phyloP scores from a whole-genome alignment of 2,888 invertebrate genomes.

The Dicyrtoma fusca region DNA sequence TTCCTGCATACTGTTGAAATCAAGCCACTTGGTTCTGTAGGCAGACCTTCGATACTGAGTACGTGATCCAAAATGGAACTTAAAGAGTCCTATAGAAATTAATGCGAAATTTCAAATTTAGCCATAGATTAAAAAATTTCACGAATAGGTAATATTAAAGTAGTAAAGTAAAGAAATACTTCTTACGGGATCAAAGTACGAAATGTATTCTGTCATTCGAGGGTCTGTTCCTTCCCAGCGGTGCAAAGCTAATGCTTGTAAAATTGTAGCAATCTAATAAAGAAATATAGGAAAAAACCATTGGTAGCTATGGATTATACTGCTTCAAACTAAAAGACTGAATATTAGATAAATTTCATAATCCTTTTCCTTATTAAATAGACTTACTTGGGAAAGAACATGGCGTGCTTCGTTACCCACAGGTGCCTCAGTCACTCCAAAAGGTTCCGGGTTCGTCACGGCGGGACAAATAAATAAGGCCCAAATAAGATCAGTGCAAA shows the following conservation, averaged over 20 bases:
- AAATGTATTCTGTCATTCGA: conserved; percentile 67
- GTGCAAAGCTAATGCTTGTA: conserved; percentile 86
- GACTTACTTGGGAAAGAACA: conserved; percentile 49
- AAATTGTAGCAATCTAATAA: conserved; percentile 82
- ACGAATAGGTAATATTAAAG: neutral
- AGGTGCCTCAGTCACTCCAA: conserved; percentile 71
- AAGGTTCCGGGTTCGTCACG: conserved; percentile 92
- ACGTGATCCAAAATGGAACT: conserved; percentile 53
- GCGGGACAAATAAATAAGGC: conserved; percentile 95
- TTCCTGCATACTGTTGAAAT: conserved; percentile 46
- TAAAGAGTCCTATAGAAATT: conserved; percentile 45
- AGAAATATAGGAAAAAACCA: neutral
- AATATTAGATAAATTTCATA: conserved; percentile 15
- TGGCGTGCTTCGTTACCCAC: conserved; percentile 55
- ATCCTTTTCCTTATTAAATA: too few relatives aligned
- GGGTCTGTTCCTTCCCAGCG: conserved; percentile 79
- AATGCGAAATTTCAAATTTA: neutral
- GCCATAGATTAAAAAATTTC: neutral
- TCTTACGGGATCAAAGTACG: conserved; percentile 53
- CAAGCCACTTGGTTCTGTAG: conserved; percentile 47
- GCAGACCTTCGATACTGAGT: conserved; percentile 50
- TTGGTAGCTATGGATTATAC: too few relatives aligned
- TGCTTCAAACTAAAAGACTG: too few relatives aligned
- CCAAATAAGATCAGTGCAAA: conserved; percentile 91
- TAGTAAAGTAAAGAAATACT: neutral